Conservation (phyloP, 2,888 invertebrate species). For the Oscheius myriophilus region DNA sequence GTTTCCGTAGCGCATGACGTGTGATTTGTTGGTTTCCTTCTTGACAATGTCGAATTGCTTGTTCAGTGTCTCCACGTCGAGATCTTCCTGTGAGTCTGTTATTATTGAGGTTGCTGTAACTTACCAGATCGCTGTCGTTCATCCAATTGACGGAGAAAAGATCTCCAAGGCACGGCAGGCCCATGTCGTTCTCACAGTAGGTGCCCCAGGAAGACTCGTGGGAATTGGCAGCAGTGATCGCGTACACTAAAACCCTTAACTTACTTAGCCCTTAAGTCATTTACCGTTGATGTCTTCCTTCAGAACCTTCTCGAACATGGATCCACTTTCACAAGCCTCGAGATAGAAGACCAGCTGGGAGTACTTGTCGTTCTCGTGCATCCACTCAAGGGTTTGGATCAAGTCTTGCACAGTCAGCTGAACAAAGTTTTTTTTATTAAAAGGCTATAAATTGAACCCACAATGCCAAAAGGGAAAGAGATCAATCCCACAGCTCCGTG, state of each 20-base stretch:
- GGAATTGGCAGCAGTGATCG: conserved; percentile 76
- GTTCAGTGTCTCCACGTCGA: conserved; percentile 74
- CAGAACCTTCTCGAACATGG: conserved; percentile 76
- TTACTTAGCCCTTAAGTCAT: not conserved
- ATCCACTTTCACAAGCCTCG: conserved; percentile 78
- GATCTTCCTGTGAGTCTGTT: conserved; percentile 71
- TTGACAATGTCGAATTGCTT: conserved; percentile 75
- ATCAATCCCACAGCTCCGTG: conserved; percentile 77
- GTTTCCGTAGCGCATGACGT: conserved; percentile 77
- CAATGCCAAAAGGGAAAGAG: conserved; percentile 74
- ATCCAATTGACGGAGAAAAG: conserved; percentile 78
- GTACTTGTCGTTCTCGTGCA: conserved; percentile 72
- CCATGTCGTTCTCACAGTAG: conserved; percentile 74
- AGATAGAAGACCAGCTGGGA: conserved; percentile 76
- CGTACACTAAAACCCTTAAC: conserved; percentile 73
- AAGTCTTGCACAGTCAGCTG: conserved; percentile 72
- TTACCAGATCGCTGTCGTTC: conserved; percentile 75
- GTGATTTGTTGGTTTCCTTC: conserved; percentile 76
- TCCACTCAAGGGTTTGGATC: conserved; percentile 71
- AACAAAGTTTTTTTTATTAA: conserved; percentile 1
- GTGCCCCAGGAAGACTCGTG: conserved; percentile 77
- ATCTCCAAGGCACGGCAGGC: conserved; percentile 75
- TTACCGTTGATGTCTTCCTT: conserved; percentile 75
- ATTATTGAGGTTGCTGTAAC: not conserved
- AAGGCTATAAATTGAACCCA: conserved; percentile 41